Percentiles rank a stretch among this genome's conserved stretches.
Evolutionary conservation across 2,888 invertebrate species (phyloP).

Genomic region (Automeris io): DNA sequence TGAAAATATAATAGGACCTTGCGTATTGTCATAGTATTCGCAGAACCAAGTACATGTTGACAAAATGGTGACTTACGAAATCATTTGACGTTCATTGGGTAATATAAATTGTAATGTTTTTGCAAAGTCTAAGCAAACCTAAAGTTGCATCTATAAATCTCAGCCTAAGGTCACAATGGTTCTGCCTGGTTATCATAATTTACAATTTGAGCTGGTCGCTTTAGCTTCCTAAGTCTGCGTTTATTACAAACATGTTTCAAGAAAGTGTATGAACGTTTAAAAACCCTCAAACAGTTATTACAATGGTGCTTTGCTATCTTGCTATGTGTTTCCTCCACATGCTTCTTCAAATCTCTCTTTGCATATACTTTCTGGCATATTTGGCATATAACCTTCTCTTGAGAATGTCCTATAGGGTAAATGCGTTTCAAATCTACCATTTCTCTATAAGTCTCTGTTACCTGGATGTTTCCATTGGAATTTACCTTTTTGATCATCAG

Average conservation of each 20-base stretch:
- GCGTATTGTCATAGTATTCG: too few relatives aligned
- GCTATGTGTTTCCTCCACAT: slow-evolving; percentile 18
- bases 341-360: slow-evolving; percentile 17
- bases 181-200: not conserved
- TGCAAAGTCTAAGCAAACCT: too few relatives aligned
- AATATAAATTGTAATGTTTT: too few relatives aligned
- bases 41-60: too few relatives aligned
- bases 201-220: slow-evolving; percentile 3
- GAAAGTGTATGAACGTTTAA: slow-evolving; percentile 20
- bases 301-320: slow-evolving; percentile 18
- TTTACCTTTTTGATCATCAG: slow-evolving; percentile 33
- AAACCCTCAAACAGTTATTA: slow-evolving; percentile 20
- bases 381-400: slow-evolving; percentile 9
- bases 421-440: slow-evolving; percentile 24
- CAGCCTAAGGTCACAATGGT: too few relatives aligned
- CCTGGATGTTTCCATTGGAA: slow-evolving; percentile 20
- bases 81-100: too few relatives aligned
- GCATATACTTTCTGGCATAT: slow-evolving; percentile 12
- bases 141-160: too few relatives aligned
- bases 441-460: slow-evolving; percentile 15
- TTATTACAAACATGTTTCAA: slow-evolving; percentile 17
- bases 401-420: slow-evolving; percentile 13
- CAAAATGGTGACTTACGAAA: too few relatives aligned
- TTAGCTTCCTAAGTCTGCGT: too few relatives aligned
- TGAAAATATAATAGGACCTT: too few relatives aligned